Evolutionary conservation across 2,888 invertebrate genomes (phyloP), one percentile per base, ranked within the genome.

Genomic region (Drosophila affinis): DNA sequence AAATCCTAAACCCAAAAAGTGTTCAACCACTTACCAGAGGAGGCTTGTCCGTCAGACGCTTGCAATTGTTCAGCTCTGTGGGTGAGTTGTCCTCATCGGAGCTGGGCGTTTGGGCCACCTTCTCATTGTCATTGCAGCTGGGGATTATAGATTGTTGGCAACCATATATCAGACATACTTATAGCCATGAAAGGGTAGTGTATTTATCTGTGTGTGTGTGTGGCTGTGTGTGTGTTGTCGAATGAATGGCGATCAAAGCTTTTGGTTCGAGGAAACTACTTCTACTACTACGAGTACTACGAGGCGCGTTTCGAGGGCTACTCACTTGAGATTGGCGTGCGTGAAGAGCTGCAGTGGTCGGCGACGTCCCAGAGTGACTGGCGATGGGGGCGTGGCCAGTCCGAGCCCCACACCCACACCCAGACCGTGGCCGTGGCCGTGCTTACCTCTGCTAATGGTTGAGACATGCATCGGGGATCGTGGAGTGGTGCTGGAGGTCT

Each of bases 31-130:
- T 87, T 67, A 91, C 91, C 87, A 97, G 93, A 48, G 96, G 96
- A 59, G 96, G 96, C 88, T 96, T 95, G 90, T 97, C 96, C 71
- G 94, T 94, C 88, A 96, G 94, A 79, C 96, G 93, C 90, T 96
- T 95, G 93, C 96, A 97, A 87, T 96, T 96, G 93, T 96, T 96
- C 89, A 96, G 93, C 93, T 97, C 97, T 54, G 96, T 96, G 49
- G 97, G 97, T 3, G 97, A 97, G 92, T 96, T 96, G 89, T 96
- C 96, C 92, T 96, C 97, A 91, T 97, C 96, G 81, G 96, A 96
- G 89, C 95, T 95, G 91, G 88, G 91, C 34, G 89, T 87, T 79
- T 78, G 89, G 53, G 85, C 79, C 79, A 89, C 90, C 78, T 91
- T 91, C 64, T 89, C 90, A 76, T 91, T 91, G 79, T 91, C 92